Evolutionary conservation across 2,113 vertebrate species (phyloP).

Genomic region (Rhea americana): DNA sequence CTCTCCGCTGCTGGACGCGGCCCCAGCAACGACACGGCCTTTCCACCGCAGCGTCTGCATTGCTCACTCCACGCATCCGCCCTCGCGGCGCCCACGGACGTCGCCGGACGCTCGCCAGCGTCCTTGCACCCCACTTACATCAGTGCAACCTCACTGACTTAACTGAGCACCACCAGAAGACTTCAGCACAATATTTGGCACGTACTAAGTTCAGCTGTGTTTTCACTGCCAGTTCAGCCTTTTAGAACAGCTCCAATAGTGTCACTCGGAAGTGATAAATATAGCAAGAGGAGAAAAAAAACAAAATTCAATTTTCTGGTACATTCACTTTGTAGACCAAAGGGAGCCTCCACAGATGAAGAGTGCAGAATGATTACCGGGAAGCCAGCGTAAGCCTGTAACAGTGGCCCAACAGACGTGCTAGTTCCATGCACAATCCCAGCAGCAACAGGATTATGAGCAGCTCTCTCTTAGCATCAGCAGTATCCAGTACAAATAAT

Average conservation of each 20-base stretch:
- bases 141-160: not conserved
- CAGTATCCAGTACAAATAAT: not conserved
- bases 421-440: not conserved
- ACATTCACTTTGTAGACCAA: not conserved
- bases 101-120: not conserved
- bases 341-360: not conserved
- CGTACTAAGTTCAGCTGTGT: not conserved
- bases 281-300: fast-evolving
- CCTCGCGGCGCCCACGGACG: fast-evolving
- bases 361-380: not conserved
- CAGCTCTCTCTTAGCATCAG: not conserved
- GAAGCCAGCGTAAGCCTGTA: not conserved
- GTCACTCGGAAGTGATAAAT: not conserved
- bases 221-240: not conserved
- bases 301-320: not conserved
- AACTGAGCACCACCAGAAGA: not conserved
- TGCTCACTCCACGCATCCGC: not conserved
- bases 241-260: not conserved
- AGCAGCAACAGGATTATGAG: not conserved
- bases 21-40: not conserved
- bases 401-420: not conserved
- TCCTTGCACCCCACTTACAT: not conserved
- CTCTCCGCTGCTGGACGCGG: not conserved
- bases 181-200: not conserved
- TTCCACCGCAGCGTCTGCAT: not conserved